Percentiles rank a stretch among this genome's conserved stretches.
Evolutionary conservation across 2,888 invertebrate genomes (phyloP).

Genomic region (Agriopis aurantiaria): DNA sequence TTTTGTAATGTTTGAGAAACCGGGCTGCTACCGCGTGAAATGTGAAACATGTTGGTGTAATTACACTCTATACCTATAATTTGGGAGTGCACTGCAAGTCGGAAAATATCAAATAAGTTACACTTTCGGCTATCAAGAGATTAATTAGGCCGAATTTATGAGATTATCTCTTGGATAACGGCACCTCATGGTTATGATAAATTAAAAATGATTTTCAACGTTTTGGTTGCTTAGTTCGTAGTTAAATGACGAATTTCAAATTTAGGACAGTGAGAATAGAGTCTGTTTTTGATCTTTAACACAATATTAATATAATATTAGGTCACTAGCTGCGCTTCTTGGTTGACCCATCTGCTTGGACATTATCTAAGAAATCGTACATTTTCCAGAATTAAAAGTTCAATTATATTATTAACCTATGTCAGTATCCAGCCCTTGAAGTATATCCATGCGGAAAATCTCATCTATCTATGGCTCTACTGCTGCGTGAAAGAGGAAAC

Average conservation of each 20-base stretch:
- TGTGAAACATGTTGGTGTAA: constrained; percentile 27
- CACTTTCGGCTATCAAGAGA: constrained; percentile 36
- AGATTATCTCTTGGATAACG: constrained; percentile 40
- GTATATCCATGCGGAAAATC: no score
- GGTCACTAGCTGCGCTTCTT: no score
- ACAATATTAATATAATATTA: no score
- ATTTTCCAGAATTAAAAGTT: no score
- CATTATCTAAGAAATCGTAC: no score
- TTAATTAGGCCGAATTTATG: constrained; percentile 39
- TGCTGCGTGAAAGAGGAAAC: no score
- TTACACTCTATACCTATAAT: constrained; percentile 28
- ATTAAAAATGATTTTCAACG: constrained; percentile 19
- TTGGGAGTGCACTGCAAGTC: constrained; percentile 33
- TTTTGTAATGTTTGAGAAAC: constrained; percentile 14
- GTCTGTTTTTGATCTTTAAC: no score
- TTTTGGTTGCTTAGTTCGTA: constrained; percentile 12
- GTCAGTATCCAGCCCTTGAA: no score
- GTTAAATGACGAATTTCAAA: constrained; percentile 5
- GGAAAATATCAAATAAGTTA: constrained; percentile 41
- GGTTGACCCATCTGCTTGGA: no score
- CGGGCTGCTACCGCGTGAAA: constrained; percentile 12
- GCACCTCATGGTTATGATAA: constrained; percentile 18
- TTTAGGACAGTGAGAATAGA: neutral
- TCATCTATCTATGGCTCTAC: no score
- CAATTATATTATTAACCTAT: no score